phyloP scores from a whole-genome alignment of 2,113 vertebrate species.

The Tympanuchus pallidicinctus region DNA sequence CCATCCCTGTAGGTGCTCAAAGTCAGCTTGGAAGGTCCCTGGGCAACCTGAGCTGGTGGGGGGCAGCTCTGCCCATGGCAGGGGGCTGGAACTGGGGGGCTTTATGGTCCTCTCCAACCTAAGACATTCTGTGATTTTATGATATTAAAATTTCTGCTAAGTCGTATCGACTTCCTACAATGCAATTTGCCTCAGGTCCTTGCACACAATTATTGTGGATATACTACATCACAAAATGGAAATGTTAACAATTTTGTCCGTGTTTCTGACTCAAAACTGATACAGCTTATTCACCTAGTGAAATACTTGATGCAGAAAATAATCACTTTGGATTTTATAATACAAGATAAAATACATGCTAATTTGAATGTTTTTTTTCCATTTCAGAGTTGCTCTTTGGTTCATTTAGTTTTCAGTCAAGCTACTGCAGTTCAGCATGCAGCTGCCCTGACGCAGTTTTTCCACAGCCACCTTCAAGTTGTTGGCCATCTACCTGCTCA shows the following conservation, averaged over 20 bases:
- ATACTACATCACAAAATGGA: neutral
- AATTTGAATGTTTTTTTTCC: neutral
- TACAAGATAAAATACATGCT: neutral
- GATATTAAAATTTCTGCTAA: neutral
- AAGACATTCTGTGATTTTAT: too few species aligned
- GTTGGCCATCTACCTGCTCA: neutral
- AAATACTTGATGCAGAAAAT: neutral
- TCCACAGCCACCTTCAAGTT: neutral
- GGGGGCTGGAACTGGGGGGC: too few species aligned
- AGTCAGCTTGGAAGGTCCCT: too few species aligned
- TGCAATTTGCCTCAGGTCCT: neutral
- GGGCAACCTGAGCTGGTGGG: too few species aligned
- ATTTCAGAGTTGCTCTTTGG: neutral
- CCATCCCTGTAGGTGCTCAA: too few species aligned
- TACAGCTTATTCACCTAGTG: neutral
- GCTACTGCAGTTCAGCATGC: neutral
- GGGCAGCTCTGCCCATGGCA: too few species aligned
- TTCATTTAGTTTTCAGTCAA: neutral
- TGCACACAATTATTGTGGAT: neutral
- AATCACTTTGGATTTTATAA: neutral
- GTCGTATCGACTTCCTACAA: neutral
- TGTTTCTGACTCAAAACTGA: constrained; percentile 4
- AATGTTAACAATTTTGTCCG: neutral
- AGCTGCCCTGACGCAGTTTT: neutral
- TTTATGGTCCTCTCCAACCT: too few species aligned